Evolutionary conservation across 1,140 invertebrate genomes (phyloP), one percentile per base, ranked within the genome.

Genomic region (Cyclargus thomasi): DNA sequence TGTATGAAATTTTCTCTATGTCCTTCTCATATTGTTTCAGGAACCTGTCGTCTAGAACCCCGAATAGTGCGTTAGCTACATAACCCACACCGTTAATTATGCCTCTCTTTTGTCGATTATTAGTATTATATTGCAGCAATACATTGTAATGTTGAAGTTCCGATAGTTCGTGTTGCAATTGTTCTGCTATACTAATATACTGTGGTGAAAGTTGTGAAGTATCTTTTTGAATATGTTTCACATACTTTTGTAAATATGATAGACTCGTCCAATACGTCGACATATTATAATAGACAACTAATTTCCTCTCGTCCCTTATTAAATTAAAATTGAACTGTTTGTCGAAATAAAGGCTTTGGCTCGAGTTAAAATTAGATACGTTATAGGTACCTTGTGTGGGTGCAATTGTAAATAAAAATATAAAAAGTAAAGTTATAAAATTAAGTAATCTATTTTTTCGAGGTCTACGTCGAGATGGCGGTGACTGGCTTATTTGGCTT

Each of bases 351-450:
- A 36, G 63, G 3, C 63, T 64, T 64, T 47, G 63, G 18, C 1
- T 64, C 14, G 35, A 64, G 14, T 64, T 64, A 10, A 64, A 64
- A 64, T 53, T 14, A 14, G 63, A 22, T 21, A 53, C 4, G 47
- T 64, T 64, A 18, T 64, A 64, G 7, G 63, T 16, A 20, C 63
- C 18, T 18, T 64, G 63, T 64, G 63, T 4, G 63, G 63, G 36
- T 22, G 63, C 0, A 47, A 47, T 64, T 64, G 63, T 53, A 47
- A 53, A 64, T 53, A 64, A 64, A 64, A 64, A 53, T 36, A 64
- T 64, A 16, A 64, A 14, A 20, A 64, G 17, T 16, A 16, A 14
- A 64, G 63, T 64, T 64, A 64, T 64, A 64, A 64, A 64, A 16
- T 64, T 64, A 47, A 35, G 47, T 53, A 64, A 64, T 47, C 47